Percentiles rank a stretch among this genome's conserved stretches.
Evolutionary conservation across 2,113 vertebrate species (phyloP).

Genomic region (Myrmecophaga tridactyla): DNA sequence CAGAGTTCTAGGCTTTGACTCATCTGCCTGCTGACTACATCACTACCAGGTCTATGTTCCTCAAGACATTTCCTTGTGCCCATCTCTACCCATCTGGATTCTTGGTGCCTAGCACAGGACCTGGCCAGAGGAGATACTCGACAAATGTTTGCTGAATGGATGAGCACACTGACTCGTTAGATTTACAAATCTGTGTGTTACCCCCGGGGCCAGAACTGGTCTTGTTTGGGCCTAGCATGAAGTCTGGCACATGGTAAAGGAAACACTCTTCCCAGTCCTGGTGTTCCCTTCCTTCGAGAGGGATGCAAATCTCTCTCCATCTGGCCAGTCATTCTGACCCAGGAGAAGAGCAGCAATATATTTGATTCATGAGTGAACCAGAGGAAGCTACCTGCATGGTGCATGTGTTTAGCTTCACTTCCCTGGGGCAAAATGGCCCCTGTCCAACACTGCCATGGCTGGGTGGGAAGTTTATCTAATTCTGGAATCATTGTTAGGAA

Average conservation of each 20-base stretch:
- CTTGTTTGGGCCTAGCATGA: background rate
- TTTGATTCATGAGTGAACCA: background rate
- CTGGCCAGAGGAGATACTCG: background rate
- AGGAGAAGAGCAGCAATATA: background rate
- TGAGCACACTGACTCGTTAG: background rate
- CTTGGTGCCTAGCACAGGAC: background rate
- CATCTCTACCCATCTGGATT: background rate
- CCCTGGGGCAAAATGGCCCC: background rate
- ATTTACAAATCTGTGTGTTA: background rate
- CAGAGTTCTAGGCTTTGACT: slow-evolving; percentile 7
- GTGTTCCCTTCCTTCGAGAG: background rate
- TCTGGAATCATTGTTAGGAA: slow-evolving; percentile 16
- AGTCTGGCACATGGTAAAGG: background rate
- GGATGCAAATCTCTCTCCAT: background rate
- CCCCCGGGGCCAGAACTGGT: background rate
- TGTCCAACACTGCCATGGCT: background rate
- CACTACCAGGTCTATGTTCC: background rate
- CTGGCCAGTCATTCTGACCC: background rate
- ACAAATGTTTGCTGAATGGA: background rate
- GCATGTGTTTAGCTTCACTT: background rate
- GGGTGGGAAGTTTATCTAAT: background rate
- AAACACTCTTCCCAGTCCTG: background rate
- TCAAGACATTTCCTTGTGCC: background rate
- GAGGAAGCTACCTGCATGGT: background rate
- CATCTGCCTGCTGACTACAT: background rate